Evolutionary conservation across 2,888 invertebrate genomes (phyloP), one percentile per base, ranked within the genome.

Genomic region (Campoletis raptor): DNA sequence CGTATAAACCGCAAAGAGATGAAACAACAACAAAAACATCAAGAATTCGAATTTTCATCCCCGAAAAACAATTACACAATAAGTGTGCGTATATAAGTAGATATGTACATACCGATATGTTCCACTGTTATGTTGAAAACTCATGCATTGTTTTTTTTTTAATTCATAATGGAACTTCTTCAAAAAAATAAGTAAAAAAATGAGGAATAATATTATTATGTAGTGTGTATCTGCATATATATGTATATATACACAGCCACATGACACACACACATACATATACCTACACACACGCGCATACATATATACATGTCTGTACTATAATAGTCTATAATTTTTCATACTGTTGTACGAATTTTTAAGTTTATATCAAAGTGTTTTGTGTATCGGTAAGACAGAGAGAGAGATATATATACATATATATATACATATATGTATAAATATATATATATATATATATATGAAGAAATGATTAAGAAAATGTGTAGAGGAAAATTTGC

Each of bases 311-410:
- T 61, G 94, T 94, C 95, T 95, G 95, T 95, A 86, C 86, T 83
- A 95, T 95, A 95, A 96, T 96, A 96, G 96, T 96, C 96, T 97
- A 96, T 97, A 97, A 97, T 97, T 97, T 97, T 97, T 97, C 97
- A 97, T 97, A 97, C 96, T 97, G 96, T 96, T 97, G 97, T 97
- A 97, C 96, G 96, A 95, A 96, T 97, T 97, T 97, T 97, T 97
- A 97, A 97, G 97, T 97, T 97, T 97, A 96, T 97, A 97, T 97
- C 97, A 97, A 97, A 97, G 97, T 96, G 96, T 97, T 96, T 97
- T 97, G 96, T 97, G 97, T 96, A 96, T 96, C 96, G 96, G 94
- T 92, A 90, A 86, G 89, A 42, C 90, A 84, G 85, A 81, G 80
- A 48, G 36, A 76, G n/a, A 78, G 5, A 79, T 48, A 57, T 36